phyloP scores from a whole-genome alignment of 23 tunicate species.

The Clavelina lepadiformis region DNA sequence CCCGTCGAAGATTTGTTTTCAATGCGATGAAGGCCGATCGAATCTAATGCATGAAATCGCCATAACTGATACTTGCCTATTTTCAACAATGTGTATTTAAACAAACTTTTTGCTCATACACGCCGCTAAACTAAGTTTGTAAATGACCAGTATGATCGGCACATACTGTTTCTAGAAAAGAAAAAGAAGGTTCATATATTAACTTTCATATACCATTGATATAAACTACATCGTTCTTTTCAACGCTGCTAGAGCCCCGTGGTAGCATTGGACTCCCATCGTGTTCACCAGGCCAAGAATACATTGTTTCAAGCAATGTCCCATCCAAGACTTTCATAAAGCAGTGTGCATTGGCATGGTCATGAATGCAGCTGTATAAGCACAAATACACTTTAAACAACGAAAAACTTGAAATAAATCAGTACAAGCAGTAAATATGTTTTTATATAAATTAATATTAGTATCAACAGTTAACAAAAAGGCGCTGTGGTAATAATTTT shows the following conservation, averaged over 20 bases:
- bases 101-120: background rate
- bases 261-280: slow-evolving; percentile 57
- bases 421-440: too few species aligned
- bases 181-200: background rate
- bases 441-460: background rate
- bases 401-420: too few species aligned
- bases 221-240: slow-evolving; percentile 63
- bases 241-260: background rate
- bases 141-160: too few species aligned
- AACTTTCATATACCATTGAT: slow-evolving; percentile 82
- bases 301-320: slow-evolving; percentile 54
- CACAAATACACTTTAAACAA: too few species aligned
- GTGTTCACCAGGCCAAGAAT: slow-evolving; percentile 68
- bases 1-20: slow-evolving; percentile 41
- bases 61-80: background rate
- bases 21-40: slow-evolving; percentile 85
- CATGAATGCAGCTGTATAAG: slow-evolving; percentile 94
- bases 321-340: slow-evolving; percentile 87
- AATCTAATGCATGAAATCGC: slow-evolving; percentile 37
- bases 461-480: background rate
- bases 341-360: slow-evolving; percentile 87
- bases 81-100: background rate
- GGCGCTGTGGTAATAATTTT: background rate
- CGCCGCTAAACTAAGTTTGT: too few species aligned
- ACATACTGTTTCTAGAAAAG: background rate